Conservation (phyloP, 2,797 vertebrate species). For the Nannoperca obscura region DNA sequence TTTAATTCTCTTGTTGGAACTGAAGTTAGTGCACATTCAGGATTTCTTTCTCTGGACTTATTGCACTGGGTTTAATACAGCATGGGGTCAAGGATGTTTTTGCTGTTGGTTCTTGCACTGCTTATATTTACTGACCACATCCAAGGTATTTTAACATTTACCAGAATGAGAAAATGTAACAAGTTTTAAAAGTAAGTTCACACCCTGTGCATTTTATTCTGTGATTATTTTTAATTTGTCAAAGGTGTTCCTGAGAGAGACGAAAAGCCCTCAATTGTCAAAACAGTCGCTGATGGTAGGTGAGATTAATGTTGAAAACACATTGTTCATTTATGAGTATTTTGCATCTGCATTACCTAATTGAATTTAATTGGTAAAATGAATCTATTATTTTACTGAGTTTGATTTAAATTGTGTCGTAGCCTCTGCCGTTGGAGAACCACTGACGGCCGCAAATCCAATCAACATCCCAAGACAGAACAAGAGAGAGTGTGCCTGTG, state of each 20-base stretch:
- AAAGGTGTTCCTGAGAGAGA: slow-evolving; percentile 52
- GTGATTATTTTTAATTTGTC: slow-evolving; percentile 6
- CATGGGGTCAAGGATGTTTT: slow-evolving; percentile 64
- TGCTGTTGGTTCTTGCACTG: slow-evolving; percentile 53
- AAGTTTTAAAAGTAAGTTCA: neutral
- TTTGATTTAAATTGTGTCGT: slow-evolving; percentile 15
- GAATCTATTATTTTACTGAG: neutral
- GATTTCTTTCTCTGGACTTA: slow-evolving; percentile 9
- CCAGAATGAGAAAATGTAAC: neutral
- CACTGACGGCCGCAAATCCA: slow-evolving; percentile 7
- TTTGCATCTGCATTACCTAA: neutral
- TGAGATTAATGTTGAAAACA: slow-evolving; percentile 7
- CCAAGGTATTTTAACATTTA: slow-evolving; percentile 72
- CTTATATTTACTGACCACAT: slow-evolving; percentile 49
- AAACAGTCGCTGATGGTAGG: slow-evolving; percentile 35
- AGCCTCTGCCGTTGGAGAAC: slow-evolving; percentile 41
- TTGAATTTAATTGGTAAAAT: neutral
- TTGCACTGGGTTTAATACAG: slow-evolving; percentile 1
- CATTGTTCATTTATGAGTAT: neutral
- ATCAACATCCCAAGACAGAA: neutral
- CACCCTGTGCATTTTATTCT: neutral
- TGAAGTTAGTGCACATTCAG: neutral
- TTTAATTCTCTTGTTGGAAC: slow-evolving; percentile 23
- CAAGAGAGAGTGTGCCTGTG: slow-evolving; percentile 45
- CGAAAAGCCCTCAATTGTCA: slow-evolving; percentile 17